phyloP scores from a whole-genome alignment of 2,113 vertebrate species.

The Gyps fulvus region DNA sequence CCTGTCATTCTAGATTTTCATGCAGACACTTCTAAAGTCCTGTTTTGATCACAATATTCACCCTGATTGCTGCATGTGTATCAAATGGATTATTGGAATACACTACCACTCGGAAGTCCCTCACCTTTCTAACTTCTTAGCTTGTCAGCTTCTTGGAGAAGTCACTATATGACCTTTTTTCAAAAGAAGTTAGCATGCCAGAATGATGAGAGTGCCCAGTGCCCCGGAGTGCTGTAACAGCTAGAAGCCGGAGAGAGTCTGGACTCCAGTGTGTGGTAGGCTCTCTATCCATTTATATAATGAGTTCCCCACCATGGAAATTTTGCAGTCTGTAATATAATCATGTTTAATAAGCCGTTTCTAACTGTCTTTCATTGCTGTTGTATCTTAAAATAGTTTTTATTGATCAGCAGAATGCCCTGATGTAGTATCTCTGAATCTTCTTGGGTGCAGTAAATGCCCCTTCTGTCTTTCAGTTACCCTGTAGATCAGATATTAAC shows the following conservation, averaged over 20 bases:
- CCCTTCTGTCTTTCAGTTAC: not conserved
- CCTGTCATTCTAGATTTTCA: not conserved
- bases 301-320: not conserved
- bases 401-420: not conserved
- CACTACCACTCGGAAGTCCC: accelerated
- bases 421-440: not conserved
- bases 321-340: not conserved
- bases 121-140: not conserved
- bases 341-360: not conserved
- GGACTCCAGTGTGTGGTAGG: not conserved
- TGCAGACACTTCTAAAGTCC: not conserved
- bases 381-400: not conserved
- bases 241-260: too few species aligned
- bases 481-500: not conserved
- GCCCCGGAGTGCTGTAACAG: not conserved
- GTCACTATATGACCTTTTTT: not conserved
- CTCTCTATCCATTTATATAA: not conserved
- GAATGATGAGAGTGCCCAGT: too few species aligned
- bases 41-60: not conserved
- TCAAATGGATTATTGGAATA: not conserved
- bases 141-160: not conserved
- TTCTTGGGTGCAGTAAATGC: not conserved
- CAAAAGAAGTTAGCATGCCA: not conserved
- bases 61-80: not conserved
- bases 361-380: not conserved